These are phyloP conservation scores for Darevskia nairensis DNA, from an alignment of 2,797 vertebrate species.

Conservation along the genomic window DNA sequence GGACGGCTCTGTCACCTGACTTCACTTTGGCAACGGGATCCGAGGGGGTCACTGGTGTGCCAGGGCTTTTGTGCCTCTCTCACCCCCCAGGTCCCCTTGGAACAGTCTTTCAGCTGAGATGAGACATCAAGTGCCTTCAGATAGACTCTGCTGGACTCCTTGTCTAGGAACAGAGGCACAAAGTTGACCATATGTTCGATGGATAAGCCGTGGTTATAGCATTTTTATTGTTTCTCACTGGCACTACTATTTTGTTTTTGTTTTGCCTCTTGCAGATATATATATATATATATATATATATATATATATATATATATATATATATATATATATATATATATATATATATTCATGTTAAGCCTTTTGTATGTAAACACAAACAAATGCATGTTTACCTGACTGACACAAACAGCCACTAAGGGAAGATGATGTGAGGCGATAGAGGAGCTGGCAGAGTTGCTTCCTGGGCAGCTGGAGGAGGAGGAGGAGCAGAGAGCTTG, in stretches of 20 bases:
- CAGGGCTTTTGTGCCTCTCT: slow-evolving; percentile 72
- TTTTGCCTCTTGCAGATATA: slow-evolving; percentile 77
- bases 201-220: slow-evolving; percentile 83
- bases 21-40: slow-evolving; percentile 68
- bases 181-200: slow-evolving; percentile 74
- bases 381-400: slow-evolving; percentile 74
- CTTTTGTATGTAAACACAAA: slow-evolving; percentile 77
- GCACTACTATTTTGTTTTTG: slow-evolving; percentile 60
- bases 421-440: not conserved
- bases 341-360: slow-evolving; percentile 4
- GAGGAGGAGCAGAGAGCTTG: slow-evolving; percentile 16
- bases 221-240: slow-evolving; percentile 78
- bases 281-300: too few species aligned
- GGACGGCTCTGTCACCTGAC: slow-evolving; percentile 62
- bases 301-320: too few species aligned
- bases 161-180: slow-evolving; percentile 70
- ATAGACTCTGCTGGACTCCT: slow-evolving; percentile 72
- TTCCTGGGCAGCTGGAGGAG: slow-evolving; percentile 2
- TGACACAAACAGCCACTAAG: slow-evolving; percentile 74
- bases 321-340: too few species aligned
- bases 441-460: not conserved
- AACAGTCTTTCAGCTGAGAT: slow-evolving; percentile 78
- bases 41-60: slow-evolving; percentile 85
- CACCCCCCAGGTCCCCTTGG: slow-evolving; percentile 63
- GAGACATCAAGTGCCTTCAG: slow-evolving; percentile 94